These are phyloP conservation scores for Sussaba pulchella DNA, from an alignment of 2,888 invertebrate genomes.

Conservation along the genomic window DNA sequence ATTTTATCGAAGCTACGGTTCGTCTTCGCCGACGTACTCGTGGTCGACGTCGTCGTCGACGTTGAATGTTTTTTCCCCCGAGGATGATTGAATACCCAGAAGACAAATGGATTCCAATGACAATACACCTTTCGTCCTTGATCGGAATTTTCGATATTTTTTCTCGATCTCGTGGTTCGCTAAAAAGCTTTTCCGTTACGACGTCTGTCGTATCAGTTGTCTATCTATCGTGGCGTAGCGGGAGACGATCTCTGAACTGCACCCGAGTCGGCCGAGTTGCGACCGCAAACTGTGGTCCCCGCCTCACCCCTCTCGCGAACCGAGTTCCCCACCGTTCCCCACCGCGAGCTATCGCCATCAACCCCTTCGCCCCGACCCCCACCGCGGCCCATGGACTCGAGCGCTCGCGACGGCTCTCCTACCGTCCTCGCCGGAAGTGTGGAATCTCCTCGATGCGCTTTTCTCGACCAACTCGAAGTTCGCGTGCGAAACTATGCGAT, in stretches of 20 bases:
- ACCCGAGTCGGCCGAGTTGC: slow-evolving; percentile 78
- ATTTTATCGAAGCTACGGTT: slow-evolving; percentile 42
- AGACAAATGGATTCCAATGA: no score
- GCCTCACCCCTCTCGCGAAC: slow-evolving; percentile 69
- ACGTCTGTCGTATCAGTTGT: slow-evolving; percentile 29
- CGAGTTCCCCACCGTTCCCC: slow-evolving; percentile 69
- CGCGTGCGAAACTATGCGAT: not conserved
- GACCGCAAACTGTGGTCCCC: slow-evolving; percentile 80
- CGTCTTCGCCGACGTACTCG: slow-evolving; percentile 17
- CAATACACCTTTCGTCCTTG: not conserved
- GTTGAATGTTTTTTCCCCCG: no score
- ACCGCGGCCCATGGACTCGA: not conserved
- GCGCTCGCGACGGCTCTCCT: slow-evolving; percentile 17
- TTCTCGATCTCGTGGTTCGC: slow-evolving; percentile 6
- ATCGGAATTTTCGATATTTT: slow-evolving; percentile 1
- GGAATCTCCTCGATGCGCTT: slow-evolving; percentile 30
- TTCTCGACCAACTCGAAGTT: slow-evolving; percentile 7
- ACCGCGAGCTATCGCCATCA: slow-evolving; percentile 29
- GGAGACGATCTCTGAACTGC: slow-evolving; percentile 70
- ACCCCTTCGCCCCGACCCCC: slow-evolving; percentile 31
- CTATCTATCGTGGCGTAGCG: slow-evolving; percentile 47
- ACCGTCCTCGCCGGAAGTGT: slow-evolving; percentile 50
- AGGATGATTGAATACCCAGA: no score
- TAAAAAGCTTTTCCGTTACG: slow-evolving; percentile 24
- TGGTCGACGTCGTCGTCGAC: slow-evolving; percentile 31